Conservation (phyloP, 1,140 invertebrate species). For the Musca domestica region DNA sequence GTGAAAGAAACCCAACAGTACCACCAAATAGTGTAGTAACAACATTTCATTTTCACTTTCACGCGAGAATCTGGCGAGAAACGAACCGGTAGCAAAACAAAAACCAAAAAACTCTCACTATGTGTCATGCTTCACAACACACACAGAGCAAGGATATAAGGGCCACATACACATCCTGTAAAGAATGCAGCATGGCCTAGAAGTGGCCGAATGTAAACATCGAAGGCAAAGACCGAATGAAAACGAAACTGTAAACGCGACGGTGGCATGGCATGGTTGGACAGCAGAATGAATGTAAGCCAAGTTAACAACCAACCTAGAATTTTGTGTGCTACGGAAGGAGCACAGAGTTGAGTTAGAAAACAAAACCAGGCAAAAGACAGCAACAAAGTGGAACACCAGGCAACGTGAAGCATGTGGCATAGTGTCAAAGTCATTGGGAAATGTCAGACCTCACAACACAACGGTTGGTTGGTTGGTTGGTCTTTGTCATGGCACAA, state of each 20-base stretch:
- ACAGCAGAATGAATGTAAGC: conserved; percentile 7
- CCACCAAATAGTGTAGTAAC: neutral
- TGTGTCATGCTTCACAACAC: too few species aligned
- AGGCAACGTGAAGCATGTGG: neutral
- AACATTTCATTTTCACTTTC: conserved; percentile 16
- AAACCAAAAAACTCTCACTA: neutral
- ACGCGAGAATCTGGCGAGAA: neutral
- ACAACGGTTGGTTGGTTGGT: too few species aligned
- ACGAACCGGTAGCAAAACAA: neutral
- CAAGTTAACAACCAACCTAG: conserved; percentile 19
- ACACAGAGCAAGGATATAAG: too few species aligned
- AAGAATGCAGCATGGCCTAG: too few species aligned
- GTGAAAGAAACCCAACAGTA: too few species aligned
- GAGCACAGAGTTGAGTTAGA: conserved; percentile 6
- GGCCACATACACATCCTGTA: too few species aligned
- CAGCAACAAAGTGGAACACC: conserved; percentile 5
- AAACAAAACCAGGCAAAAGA: conserved; percentile 11
- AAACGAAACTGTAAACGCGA: neutral
- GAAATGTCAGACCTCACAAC: too few species aligned
- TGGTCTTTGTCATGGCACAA: too few species aligned
- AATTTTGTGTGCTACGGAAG: neutral
- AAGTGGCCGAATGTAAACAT: neutral
- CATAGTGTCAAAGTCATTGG: conserved; percentile 14
- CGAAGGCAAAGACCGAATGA: neutral
- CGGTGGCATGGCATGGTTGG: neutral